These are phyloP conservation scores for Aptenodytes patagonicus DNA, from an alignment of 2,113 vertebrate species.

Conservation along the genomic window DNA sequence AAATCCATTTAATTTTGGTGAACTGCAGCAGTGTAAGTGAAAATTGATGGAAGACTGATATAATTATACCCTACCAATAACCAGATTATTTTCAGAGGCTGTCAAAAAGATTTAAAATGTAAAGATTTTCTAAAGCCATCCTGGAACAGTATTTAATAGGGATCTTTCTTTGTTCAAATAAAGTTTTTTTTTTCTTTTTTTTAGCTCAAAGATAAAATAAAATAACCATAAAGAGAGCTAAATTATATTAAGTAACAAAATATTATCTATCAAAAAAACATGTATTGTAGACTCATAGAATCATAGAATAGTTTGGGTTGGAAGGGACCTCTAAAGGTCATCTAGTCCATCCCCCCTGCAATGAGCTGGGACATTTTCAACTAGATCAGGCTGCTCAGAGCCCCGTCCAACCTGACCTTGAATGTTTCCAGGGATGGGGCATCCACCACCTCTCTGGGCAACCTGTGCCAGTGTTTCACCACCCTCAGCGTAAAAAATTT, in stretches of 20 bases:
- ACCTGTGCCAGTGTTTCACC: too few relatives aligned
- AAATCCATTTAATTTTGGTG: constrained; percentile 50
- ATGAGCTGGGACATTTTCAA: background rate
- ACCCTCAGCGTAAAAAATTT: too few relatives aligned
- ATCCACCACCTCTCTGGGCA: too few relatives aligned
- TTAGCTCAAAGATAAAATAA: background rate
- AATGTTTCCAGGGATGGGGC: too few relatives aligned
- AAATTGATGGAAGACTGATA: constrained; percentile 46
- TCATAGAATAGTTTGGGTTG: background rate
- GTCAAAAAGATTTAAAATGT: constrained; percentile 44
- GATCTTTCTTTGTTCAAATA: background rate
- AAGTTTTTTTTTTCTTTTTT: background rate
- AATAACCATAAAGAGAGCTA: background rate
- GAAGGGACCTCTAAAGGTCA: background rate
- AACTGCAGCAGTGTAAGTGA: constrained; percentile 15
- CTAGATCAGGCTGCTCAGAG: background rate
- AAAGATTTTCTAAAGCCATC: background rate
- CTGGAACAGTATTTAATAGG: background rate
- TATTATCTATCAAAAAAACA: background rate
- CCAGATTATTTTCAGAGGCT: constrained; percentile 43
- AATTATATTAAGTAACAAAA: background rate
- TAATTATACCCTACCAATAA: constrained; percentile 41
- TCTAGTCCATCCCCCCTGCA: background rate
- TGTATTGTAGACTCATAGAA: background rate
- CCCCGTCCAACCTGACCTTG: too few relatives aligned